Base-by-base conservation (phyloP, 2,888 invertebrate species). In the Pantelozetes paolii region DNA sequence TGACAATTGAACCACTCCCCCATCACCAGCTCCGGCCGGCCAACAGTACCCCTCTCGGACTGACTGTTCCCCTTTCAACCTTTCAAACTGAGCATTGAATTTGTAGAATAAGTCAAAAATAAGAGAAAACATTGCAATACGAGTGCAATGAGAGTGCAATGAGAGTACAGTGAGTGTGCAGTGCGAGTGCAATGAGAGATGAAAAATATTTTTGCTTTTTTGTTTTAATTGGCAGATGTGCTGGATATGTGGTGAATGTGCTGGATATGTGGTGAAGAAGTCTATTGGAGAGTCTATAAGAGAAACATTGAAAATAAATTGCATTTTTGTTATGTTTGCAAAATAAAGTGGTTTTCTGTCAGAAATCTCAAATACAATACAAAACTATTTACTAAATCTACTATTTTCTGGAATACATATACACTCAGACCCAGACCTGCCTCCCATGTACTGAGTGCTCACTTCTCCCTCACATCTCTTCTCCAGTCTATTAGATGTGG, bases 51-150 rank as follows among this genome's bases (percentile, higher is more conserved):
- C 73, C 74, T 26, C 72, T 73, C 74, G 40, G 42, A 45, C 69
- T 64, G 36, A 57, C 57, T 72, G 74, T 73, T 75, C 72, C 62
- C 62, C 62, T 72, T 59, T 72, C 42, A 62, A 45, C 59, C 72
- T 62, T 36, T 62, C 36, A 36, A 20, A 32, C 40, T 28, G 11
- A 36, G 36, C 40, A 32, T 20, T 64, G n/a, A 11, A 40, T 15
- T 62, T 64, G 9, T 40, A 64, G 64, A 64, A 64, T 64, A 40
- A 64, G 64, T 64, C 64, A 64, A 40, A 64, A 64, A 64, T 9
- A 64, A 20, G 36, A 64, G 40, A 64, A 64, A 57, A 54, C 6
- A 9, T 23, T n/a, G 20, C n/a, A 48, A 48, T 48, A 57, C 13
- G 28, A 57, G 26, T 57, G 20, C 15, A 57, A 57, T 57, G 13